Evolutionary conservation across 2,797 vertebrate genomes (phyloP).

Genomic region (Calcarius lapponicus): DNA sequence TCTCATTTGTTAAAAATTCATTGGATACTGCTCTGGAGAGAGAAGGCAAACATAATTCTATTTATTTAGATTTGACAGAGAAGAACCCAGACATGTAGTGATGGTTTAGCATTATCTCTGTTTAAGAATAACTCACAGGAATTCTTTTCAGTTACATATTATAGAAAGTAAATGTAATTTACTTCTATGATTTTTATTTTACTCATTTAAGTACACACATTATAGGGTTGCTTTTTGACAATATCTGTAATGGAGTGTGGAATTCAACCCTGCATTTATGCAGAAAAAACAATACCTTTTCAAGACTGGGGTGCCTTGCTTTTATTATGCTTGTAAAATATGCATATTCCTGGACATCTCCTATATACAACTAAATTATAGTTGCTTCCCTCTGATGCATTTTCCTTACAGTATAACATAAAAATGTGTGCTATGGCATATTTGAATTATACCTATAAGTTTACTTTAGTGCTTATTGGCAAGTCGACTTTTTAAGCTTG

Average conservation of each 20-base stretch:
- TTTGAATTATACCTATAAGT: background rate
- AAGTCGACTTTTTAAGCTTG: background rate
- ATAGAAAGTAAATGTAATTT: background rate
- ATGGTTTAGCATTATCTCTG: background rate
- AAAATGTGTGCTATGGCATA: background rate
- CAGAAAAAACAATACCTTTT: background rate
- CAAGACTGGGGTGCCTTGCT: background rate
- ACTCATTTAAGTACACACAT: background rate
- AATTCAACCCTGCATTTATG: background rate
- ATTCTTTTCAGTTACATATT: background rate
- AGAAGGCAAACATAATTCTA: constrained; percentile 78
- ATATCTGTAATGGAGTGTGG: background rate
- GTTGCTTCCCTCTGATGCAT: background rate
- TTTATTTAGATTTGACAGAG: constrained; percentile 28
- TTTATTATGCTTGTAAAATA: background rate
- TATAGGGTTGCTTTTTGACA: background rate
- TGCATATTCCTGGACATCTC: background rate
- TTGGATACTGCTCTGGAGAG: constrained; percentile 78
- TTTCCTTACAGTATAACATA: background rate
- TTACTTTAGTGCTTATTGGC: background rate
- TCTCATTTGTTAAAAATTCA: constrained; percentile 88
- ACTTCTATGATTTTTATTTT: background rate
- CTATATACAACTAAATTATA: background rate
- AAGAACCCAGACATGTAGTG: background rate
- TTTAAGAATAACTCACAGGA: background rate